Base-by-base conservation (phyloP, 2,113 vertebrate species). In the Oreocharis arfaki region DNA sequence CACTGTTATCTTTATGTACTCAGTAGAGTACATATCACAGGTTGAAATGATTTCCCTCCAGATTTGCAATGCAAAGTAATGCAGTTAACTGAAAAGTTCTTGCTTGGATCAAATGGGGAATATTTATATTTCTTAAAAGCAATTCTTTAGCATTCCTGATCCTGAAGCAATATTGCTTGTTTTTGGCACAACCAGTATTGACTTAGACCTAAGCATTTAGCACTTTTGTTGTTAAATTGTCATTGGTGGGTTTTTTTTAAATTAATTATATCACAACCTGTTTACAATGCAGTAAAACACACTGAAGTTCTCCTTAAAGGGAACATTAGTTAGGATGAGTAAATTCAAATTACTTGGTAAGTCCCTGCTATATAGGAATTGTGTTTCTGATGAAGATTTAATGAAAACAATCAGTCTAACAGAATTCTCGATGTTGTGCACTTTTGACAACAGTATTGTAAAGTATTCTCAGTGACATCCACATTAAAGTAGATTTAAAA, bases 321-420 rank as follows among this genome's bases (percentile, higher is more conserved):
- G 84, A 96, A 79, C 49, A 75, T 74, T 85, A 83, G 37, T 84
- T 75, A 44, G 59, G 49, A 81, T 50, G 73, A 84, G 69, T 81
- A 92, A 94, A 95, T 81, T 96, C 50, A 85, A 78, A 89, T 92
- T 89, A 78, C 32, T 95, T 75, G 11, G 5, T 77, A 87, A 88
- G 85, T 64, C 49, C 15, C 20, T 85, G 46, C 53, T 90, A 13
- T 10, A 55, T 1, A 73, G 44, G 67, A 81, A 55, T 64, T 83
- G 6, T 79, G 84, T 84, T 87, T 60, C 65, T 91, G 93, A 95
- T 53, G 35, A 93, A 96, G 89, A 88, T 71, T 67, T 95, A 93
- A 96, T 93, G 84, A 97, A 97, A 96, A 69, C 56, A 93, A 81
- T 93, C 68, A 57, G 44, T 88, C 55, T 87, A 97, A 81, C n/a